Evolutionary conservation across 2,797 vertebrate species (phyloP).

Genomic region (Miichthys miiuy): DNA sequence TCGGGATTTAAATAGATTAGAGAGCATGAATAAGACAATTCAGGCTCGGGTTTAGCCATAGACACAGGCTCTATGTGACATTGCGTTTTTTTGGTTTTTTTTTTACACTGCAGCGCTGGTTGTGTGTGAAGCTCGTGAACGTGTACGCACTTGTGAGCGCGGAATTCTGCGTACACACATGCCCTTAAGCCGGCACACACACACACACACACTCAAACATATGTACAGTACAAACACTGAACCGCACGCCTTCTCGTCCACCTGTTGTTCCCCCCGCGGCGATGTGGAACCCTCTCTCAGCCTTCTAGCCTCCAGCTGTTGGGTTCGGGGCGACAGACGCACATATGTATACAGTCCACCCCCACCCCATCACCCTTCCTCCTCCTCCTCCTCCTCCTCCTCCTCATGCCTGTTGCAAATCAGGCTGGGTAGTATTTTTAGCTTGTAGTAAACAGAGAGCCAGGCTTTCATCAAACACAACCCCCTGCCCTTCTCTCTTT

Average conservation of each 20-base stretch:
- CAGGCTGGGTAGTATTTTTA: constrained; percentile 78
- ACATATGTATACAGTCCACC: constrained; percentile 44
- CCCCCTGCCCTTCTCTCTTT: constrained; percentile 29
- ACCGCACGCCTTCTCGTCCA: constrained; percentile 57
- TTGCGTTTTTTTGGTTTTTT: constrained; percentile 24
- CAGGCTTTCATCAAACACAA: constrained; percentile 65
- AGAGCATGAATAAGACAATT: constrained; percentile 72
- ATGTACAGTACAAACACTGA: constrained; percentile 63
- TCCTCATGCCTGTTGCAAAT: constrained; percentile 47
- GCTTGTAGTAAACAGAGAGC: constrained; percentile 81
- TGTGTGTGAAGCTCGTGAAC: constrained; percentile 33
- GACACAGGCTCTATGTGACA: constrained; percentile 51
- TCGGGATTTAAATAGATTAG: constrained; percentile 65
- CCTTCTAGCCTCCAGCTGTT: constrained; percentile 71
- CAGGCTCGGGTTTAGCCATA: constrained; percentile 38
- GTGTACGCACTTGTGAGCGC: constrained; percentile 22
- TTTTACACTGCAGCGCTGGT: not conserved
- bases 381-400: not conserved
- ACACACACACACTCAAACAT: constrained; percentile 29
- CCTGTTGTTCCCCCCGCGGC: constrained; percentile 64
- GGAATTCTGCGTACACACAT: constrained; percentile 37
- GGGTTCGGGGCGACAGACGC: constrained; percentile 54
- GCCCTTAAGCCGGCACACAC: not conserved
- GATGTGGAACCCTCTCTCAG: constrained; percentile 34
- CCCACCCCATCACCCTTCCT: not conserved